Base-by-base conservation (phyloP, 2,797 vertebrate species). In the Ispidina lecontei region DNA sequence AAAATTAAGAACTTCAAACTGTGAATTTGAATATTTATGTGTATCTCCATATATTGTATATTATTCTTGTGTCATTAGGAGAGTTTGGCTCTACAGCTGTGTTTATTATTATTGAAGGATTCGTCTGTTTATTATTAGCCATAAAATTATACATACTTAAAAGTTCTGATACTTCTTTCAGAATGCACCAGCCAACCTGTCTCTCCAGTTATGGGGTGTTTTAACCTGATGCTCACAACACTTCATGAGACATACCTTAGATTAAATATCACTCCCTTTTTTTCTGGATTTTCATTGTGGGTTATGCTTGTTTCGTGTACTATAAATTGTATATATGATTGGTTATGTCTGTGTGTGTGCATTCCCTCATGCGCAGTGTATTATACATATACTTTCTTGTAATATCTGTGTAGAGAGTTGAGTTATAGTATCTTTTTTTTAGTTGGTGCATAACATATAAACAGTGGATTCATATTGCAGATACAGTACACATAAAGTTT, bases 61-160 rank as follows among this genome's bases (percentile, higher is more conserved):
- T 14, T 84, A 12, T 19, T 93, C 22, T 71, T 62, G 23, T 69
- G 89, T 93, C 92, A 80, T 64, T 79, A 91, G 23, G 46, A 90
- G 88, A 90, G 88, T 74, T 90, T 95, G 76, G 35, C 33, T 84
- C 71, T 73, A 62, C 89, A 95, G 71, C 71, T 94, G 89, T 84
- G 82, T 89, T 82, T 82, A 68, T 85, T 31, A 84, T 80, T 82
- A 62, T 65, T 94, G 87, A 94, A 95, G 41, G 17, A 87, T 87
- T 84, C 81, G 90, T 91, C 44, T 80, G 10, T 71, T 94, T 94
- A 93, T 93, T 91, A 80, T 93, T 95, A 96, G 81, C n/a, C 64
- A 58, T 79, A 77, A 87, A 89, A 84, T 82, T 79, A 2, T 25
- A 77, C 46, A 23, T 68, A 84, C 29, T 91, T 91, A 60, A 62